Conservation (phyloP, 2,888 invertebrate species). For the Aporophyla lueneburgensis region DNA sequence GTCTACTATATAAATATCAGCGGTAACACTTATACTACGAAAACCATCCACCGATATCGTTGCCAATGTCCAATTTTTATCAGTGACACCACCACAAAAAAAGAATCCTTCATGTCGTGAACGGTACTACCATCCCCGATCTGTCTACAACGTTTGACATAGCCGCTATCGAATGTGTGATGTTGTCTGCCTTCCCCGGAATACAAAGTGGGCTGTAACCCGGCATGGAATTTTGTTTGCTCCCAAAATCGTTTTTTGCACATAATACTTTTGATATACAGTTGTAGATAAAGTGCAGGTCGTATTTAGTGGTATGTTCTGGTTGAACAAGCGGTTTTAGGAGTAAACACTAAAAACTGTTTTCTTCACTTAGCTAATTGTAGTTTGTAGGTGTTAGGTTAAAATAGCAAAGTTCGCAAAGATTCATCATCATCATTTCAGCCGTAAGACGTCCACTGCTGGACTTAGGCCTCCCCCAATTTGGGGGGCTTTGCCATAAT, state of each 20-base stretch:
- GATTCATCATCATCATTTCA: no score
- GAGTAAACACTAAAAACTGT: no score
- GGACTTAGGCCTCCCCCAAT: no score
- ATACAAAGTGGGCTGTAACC: constrained; percentile 56
- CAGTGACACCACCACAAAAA: background rate
- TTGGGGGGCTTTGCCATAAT: no score
- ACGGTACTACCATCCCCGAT: constrained; percentile 9
- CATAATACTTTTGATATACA: constrained; percentile 7
- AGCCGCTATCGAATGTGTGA: constrained; percentile 54
- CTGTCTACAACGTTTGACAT: constrained; percentile 46
- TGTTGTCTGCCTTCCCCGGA: constrained; percentile 36
- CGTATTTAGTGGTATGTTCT: background rate
- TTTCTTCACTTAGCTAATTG: no score
- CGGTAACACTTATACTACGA: background rate
- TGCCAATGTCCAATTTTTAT: no score
- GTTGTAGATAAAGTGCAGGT: background rate
- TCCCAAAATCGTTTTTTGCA: constrained; percentile 26
- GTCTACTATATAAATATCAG: background rate
- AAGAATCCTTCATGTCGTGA: background rate
- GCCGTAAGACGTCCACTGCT: no score
- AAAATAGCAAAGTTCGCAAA: no score
- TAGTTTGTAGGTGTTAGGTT: no score
- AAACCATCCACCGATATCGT: background rate
- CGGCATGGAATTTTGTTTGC: constrained; percentile 40
- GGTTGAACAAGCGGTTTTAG: no score